Base-by-base conservation (phyloP, 2,888 invertebrate genomes). In the Folsomia candida region DNA sequence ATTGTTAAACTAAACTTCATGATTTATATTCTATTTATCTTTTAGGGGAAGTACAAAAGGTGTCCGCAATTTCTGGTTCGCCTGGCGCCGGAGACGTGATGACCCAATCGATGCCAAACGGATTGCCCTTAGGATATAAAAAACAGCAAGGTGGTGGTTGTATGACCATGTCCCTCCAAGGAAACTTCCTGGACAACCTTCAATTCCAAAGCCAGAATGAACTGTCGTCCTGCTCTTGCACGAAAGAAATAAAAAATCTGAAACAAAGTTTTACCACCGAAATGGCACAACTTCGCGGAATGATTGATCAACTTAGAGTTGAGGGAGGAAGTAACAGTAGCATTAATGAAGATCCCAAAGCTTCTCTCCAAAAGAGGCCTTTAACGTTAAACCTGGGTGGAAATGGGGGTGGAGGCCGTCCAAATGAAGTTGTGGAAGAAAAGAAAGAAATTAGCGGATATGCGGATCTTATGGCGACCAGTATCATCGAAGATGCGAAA, bases 51-150 rank as follows among this genome's bases (percentile, higher is more conserved):
- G 54, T 66, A 3, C 57, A 57, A 22, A 28, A 57, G 26, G 54
- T 28, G 6, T 37, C 22, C 4, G 37, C 28, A 9, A 29, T 20
- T 6, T 57, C 67, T n/a, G 26, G n/a, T 3, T 4, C 1, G 37
- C 47, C 1, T 20, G 28, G 2, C 4, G 51, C n/a, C 18, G 1
- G n/a, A 26, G 37, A 18, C 14, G 14, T 69, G 18, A 79, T 79
- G 79, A 74, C 71, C 14, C 73, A 76, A 29, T 79, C 79, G 11
- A 67, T 77, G 54, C 79, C 79, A 20, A 79, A 77, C 68, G 79
- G 77, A 22, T 60, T 78, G 11, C 69, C 75, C 2, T 51, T 66
- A 24, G 25, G 62, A 37, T 22, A 14, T 1, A 9, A 51, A 24
- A 59, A 20, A 22, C 24, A 66, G 18, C 51, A 24, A 20, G 11